Percentiles rank a stretch among this genome's conserved stretches.
Conservation (phyloP, 2,797 vertebrate species). For the Rhinatrema bivittatum region DNA sequence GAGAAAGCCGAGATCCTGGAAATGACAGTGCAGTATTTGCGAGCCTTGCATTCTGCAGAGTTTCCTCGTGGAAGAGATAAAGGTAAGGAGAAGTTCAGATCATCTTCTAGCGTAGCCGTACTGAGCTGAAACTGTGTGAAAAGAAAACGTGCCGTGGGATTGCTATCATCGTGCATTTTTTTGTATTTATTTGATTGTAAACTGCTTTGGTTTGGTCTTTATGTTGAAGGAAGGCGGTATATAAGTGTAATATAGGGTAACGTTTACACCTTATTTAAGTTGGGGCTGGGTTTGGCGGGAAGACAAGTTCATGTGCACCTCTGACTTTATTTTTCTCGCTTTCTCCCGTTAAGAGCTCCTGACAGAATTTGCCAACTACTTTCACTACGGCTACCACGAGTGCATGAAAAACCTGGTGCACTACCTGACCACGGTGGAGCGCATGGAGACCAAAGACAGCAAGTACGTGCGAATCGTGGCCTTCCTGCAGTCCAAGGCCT, state of each 20-base stretch:
- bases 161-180: too few species aligned
- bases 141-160: too few species aligned
- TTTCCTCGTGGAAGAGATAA: constrained; percentile 92
- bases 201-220: too few species aligned
- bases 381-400: constrained; percentile 95
- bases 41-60: constrained; percentile 87
- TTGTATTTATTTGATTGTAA: too few species aligned
- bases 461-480: constrained; percentile 95
- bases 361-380: constrained; percentile 96
- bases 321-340: background rate
- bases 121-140: too few species aligned
- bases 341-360: constrained; percentile 74
- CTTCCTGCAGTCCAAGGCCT: constrained; percentile 91
- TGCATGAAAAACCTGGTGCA: constrained; percentile 98
- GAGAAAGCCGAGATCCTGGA: constrained; percentile 97
- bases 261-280: too few species aligned
- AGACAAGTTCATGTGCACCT: too few species aligned
- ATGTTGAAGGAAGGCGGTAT: too few species aligned
- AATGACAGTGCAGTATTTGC: constrained; percentile 95
- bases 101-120: too few species aligned
- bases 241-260: too few species aligned
- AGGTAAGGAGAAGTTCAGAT: constrained; percentile 51
- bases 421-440: constrained; percentile 92
- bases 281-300: too few species aligned
- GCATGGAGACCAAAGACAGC: constrained; percentile 93